These are phyloP conservation scores for Distichodus sexfasciatus DNA, from an alignment of 2,797 vertebrate species.

Conservation along the genomic window DNA sequence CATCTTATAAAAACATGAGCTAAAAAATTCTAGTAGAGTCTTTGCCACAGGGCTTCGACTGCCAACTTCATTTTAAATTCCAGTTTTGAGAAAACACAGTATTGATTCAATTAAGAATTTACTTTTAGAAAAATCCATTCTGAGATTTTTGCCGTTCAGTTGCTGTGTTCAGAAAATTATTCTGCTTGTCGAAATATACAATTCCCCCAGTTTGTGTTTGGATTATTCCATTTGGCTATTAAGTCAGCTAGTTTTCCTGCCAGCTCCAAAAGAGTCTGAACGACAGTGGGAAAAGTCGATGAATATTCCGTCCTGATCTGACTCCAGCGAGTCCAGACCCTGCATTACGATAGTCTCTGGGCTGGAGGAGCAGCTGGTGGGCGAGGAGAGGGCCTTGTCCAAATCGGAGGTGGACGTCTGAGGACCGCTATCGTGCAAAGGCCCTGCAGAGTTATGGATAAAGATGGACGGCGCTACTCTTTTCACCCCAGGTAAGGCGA, in stretches of 20 bases:
- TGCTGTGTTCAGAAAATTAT: not conserved
- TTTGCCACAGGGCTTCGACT: not conserved
- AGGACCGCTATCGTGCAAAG: conserved; percentile 77
- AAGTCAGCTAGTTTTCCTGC: conserved; percentile 70
- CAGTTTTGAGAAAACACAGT: conserved; percentile 16
- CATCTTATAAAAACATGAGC: conserved; percentile 24
- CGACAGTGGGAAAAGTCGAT: conserved; percentile 89
- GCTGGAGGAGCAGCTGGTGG: conserved; percentile 86
- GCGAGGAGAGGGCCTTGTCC: conserved; percentile 69
- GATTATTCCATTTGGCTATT: not conserved
- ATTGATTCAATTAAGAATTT: not conserved
- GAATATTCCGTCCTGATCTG: conserved; percentile 93
- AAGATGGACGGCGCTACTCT: conserved; percentile 69
- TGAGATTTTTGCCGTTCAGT: not conserved
- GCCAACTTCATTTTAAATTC: not conserved
- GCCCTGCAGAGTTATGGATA: conserved; percentile 71
- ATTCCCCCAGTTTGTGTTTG: too few relatives aligned
- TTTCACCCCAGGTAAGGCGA: conserved; percentile 55
- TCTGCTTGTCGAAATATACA: too few relatives aligned
- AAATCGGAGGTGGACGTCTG: conserved; percentile 68
- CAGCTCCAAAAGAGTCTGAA: conserved; percentile 75
- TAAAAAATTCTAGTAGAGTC: conserved; percentile 20
- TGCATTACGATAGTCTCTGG: conserved; percentile 92
- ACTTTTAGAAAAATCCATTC: conserved; percentile 1
- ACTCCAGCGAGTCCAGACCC: conserved; percentile 88